Percentiles rank a stretch among this genome's conserved stretches.
These are phyloP conservation scores for Dicranocentrus wangi DNA, from an alignment of 2,888 invertebrate species.

Conservation along the genomic window DNA sequence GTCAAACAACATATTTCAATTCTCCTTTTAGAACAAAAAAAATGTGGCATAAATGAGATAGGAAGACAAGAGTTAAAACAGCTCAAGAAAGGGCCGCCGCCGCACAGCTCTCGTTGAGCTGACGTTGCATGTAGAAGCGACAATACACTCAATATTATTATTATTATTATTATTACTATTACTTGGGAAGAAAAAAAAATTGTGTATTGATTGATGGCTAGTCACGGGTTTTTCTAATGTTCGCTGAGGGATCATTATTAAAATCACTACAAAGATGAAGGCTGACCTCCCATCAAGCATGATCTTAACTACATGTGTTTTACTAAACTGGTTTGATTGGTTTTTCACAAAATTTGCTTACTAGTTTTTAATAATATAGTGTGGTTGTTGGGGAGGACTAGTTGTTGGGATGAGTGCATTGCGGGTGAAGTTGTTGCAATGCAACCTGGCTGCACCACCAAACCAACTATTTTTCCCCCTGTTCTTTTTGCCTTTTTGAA, in stretches of 20 bases:
- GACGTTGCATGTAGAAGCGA: constrained; percentile 44
- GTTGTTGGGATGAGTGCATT: no score
- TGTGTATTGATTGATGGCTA: constrained; percentile 65
- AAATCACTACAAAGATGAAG: constrained; percentile 55
- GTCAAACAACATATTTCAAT: constrained; percentile 55
- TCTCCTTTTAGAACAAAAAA: constrained; percentile 53
- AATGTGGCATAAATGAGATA: constrained; percentile 63
- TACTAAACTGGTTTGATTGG: constrained; percentile 65
- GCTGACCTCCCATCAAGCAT: constrained; percentile 66
- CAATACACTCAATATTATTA: no score
- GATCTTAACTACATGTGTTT: constrained; percentile 61
- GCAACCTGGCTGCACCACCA: no score
- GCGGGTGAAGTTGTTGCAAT: no score
- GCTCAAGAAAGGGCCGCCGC: constrained; percentile 60
- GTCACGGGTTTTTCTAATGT: constrained; percentile 58
- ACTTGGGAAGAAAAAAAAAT: not conserved
- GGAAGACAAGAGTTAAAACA: constrained; percentile 54
- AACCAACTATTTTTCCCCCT: no score
- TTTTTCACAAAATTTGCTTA: constrained; percentile 57
- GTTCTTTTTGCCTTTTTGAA: no score
- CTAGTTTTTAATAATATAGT: constrained; percentile 60
- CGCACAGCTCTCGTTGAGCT: constrained; percentile 54
- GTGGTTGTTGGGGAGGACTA: no score
- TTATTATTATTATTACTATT: no score
- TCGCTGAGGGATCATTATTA: constrained; percentile 56